phyloP scores from a whole-genome alignment of 2,113 vertebrate genomes.

The Vicugna pacos region DNA sequence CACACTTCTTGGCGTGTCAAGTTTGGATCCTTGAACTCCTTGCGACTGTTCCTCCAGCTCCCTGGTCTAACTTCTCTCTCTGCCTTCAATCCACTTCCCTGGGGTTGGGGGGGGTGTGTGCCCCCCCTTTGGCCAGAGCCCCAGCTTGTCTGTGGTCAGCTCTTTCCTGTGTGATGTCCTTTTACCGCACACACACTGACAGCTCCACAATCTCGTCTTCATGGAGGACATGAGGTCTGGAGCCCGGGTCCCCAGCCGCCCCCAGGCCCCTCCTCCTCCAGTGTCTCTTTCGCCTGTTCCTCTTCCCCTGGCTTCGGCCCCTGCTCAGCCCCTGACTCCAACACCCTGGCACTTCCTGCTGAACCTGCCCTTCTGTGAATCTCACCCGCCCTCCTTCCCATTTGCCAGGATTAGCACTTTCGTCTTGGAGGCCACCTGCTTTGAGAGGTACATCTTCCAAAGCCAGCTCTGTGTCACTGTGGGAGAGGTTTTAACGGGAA shows the following conservation, averaged over 20 bases:
- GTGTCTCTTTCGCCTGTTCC: background rate
- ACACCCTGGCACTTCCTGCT: rapidly evolving
- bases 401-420: too few relatives aligned
- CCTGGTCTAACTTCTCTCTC: background rate
- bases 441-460: background rate
- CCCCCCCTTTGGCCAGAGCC: rapidly evolving
- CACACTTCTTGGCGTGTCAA: rapidly evolving
- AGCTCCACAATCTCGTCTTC: rapidly evolving
- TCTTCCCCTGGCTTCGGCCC: rapidly evolving
- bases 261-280: background rate
- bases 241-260: rapidly evolving
- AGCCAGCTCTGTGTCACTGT: too few relatives aligned
- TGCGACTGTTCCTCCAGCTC: rapidly evolving
- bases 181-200: rapidly evolving
- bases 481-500: background rate
- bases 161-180: rapidly evolving
- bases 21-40: rapidly evolving
- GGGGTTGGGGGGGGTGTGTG: too few relatives aligned
- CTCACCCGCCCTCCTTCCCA: background rate
- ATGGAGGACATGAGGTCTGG: too few relatives aligned
- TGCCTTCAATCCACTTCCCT: rapidly evolving
- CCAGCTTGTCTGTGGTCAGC: rapidly evolving
- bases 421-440: background rate
- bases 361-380: background rate
- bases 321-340: rapidly evolving